Evolutionary conservation across 2,797 vertebrate species (phyloP).

Genomic region (Ptychadena robeensis): DNA sequence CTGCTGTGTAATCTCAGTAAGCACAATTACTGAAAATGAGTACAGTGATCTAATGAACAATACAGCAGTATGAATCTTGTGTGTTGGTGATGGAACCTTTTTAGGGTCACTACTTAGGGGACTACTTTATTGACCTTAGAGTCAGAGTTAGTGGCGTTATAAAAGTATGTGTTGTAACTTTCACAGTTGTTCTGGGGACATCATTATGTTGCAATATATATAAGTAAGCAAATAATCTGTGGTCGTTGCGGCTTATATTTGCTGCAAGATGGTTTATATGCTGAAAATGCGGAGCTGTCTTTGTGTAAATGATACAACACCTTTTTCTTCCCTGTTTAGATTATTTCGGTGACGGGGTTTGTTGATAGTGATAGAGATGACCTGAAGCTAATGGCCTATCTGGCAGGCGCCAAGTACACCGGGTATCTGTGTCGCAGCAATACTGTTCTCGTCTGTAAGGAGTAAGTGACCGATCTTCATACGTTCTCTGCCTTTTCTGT

Average conservation of each 20-base stretch:
- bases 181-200: too few relatives aligned
- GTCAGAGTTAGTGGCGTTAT: too few relatives aligned
- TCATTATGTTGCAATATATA: not conserved
- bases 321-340: constrained; percentile 73
- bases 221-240: not conserved
- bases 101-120: too few relatives aligned
- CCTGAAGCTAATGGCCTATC: constrained; percentile 93
- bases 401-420: constrained; percentile 93
- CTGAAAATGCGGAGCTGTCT: not conserved
- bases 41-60: too few relatives aligned
- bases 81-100: too few relatives aligned
- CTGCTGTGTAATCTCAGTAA: too few relatives aligned
- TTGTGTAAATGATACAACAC: not conserved
- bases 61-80: too few relatives aligned
- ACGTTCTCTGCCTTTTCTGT: not conserved
- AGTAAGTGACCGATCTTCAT: constrained; percentile 77
- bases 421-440: constrained; percentile 96
- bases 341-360: constrained; percentile 95
- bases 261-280: not conserved
- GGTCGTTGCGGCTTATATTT: not conserved
- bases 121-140: too few relatives aligned
- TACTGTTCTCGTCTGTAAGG: constrained; percentile 96
- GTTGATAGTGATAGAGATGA: constrained; percentile 93
- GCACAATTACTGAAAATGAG: too few relatives aligned
- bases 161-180: too few relatives aligned